A percentile compares a stretch with the other conserved stretches of the same genome.
Evolutionary conservation across 2,888 invertebrate species (phyloP).

Genomic region (Rugalucina vietnamica): DNA sequence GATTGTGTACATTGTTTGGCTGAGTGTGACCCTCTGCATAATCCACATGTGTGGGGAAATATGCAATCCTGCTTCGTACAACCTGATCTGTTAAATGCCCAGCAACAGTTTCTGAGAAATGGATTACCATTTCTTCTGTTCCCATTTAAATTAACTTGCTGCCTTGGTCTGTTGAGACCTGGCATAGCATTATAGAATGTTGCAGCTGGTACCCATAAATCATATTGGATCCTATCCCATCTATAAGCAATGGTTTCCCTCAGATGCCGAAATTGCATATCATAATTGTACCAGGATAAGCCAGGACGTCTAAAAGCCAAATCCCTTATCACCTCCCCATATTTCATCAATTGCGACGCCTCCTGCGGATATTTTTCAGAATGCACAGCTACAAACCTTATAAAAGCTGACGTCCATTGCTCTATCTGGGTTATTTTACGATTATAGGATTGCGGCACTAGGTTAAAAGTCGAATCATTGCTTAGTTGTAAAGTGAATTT

Average conservation of each 20-base stretch:
- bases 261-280: neutral
- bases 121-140: neutral
- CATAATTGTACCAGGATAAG: neutral
- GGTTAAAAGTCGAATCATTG: neutral
- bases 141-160: neutral
- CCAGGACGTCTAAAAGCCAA: conserved; percentile 31
- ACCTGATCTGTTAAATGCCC: neutral
- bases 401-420: conserved; percentile 31
- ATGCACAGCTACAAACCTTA: conserved; percentile 35
- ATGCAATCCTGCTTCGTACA: neutral
- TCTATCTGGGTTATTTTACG: neutral
- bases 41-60: neutral
- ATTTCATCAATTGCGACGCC: conserved; percentile 40
- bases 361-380: conserved; percentile 22
- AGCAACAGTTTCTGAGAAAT: conserved; percentile 1
- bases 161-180: neutral
- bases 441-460: neutral
- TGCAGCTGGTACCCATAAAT: neutral
- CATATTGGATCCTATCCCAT: neutral
- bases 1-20: neutral
- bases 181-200: neutral
- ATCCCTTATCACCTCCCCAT: conserved; percentile 39
- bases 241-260: neutral
- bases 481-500: neutral
- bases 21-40: neutral